Percentiles rank a stretch among this genome's conserved stretches.
Conservation (phyloP, 2,797 vertebrate species). For the Takifugu rubripes region DNA sequence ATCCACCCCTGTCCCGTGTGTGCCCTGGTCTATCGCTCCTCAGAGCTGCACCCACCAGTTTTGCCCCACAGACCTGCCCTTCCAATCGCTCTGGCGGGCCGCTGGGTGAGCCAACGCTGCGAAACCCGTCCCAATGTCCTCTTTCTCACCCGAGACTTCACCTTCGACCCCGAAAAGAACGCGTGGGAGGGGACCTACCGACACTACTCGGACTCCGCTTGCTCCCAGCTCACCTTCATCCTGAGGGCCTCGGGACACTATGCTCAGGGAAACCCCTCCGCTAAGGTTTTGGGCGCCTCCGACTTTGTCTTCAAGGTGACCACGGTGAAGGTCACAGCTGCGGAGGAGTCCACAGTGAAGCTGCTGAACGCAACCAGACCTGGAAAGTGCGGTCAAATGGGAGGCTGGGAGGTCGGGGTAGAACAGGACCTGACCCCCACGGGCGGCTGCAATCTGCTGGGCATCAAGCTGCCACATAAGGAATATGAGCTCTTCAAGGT, state of each 20-base stretch:
- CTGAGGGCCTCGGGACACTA: conserved; percentile 82
- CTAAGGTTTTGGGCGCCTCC: conserved; percentile 71
- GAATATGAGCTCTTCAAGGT: conserved; percentile 89
- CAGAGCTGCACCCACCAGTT: conserved; percentile 79
- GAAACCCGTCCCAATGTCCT: conserved; percentile 84
- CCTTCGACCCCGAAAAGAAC: conserved; percentile 73
- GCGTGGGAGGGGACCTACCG: conserved; percentile 85
- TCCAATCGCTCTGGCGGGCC: conserved; percentile 73
- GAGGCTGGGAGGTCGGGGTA: conserved; percentile 75
- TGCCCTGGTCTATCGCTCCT: conserved; percentile 75
- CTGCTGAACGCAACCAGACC: conserved; percentile 79
- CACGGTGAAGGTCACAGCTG: conserved; percentile 74
- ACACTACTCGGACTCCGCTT: conserved; percentile 85
- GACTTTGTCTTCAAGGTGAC: conserved; percentile 87
- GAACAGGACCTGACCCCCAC: conserved; percentile 86
- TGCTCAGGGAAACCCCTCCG: conserved; percentile 74
- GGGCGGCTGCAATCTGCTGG: conserved; percentile 80
- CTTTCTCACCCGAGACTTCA: conserved; percentile 86
- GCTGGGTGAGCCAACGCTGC: conserved; percentile 83
- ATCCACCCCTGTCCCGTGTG: conserved; percentile 84
- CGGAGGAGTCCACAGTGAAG: conserved; percentile 69
- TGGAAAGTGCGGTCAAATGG: conserved; percentile 78
- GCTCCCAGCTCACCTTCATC: conserved; percentile 82
- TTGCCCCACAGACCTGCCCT: conserved; percentile 57
- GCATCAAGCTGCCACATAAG: conserved; percentile 86